Evolutionary conservation across 2,113 vertebrate genomes (phyloP).

Genomic region (Ptilonorhynchus violaceus): DNA sequence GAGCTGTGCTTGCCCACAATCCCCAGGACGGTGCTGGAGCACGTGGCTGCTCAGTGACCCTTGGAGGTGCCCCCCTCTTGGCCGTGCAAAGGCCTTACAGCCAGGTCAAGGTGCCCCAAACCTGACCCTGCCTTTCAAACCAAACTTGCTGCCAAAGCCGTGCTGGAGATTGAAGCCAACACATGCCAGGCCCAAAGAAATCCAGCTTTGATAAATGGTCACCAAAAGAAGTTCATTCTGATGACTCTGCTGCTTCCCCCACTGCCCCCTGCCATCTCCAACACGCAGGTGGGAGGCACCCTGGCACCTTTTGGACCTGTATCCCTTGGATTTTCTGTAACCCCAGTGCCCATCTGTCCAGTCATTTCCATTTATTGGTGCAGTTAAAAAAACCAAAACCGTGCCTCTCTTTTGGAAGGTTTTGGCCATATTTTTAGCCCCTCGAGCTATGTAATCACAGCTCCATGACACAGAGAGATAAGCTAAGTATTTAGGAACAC

Average conservation of each 20-base stretch:
- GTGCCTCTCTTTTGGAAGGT: neutral
- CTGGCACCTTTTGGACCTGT: neutral
- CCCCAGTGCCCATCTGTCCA: fast-evolving
- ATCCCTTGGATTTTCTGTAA: neutral
- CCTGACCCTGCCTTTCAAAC: neutral
- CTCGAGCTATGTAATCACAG: neutral
- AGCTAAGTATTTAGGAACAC: conserved; percentile 7
- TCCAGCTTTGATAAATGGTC: neutral
- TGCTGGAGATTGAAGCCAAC: neutral
- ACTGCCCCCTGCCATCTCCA: neutral
- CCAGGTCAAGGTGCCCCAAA: neutral
- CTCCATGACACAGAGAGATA: conserved; percentile 28
- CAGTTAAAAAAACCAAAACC: neutral
- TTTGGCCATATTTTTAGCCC: conserved; percentile 31
- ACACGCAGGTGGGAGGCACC: neutral
- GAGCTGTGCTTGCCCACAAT: neutral
- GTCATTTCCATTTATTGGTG: neutral
- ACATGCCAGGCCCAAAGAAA: neutral
- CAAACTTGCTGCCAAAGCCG: neutral
- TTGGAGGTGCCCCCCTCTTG: neutral
- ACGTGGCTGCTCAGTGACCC: neutral
- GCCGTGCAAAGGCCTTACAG: neutral
- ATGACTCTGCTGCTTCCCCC: neutral
- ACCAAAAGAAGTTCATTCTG: neutral
- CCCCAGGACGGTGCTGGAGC: neutral